These are phyloP conservation scores for Myotis findleyi DNA, from an alignment of 2,797 vertebrate species.

Conservation along the genomic window DNA sequence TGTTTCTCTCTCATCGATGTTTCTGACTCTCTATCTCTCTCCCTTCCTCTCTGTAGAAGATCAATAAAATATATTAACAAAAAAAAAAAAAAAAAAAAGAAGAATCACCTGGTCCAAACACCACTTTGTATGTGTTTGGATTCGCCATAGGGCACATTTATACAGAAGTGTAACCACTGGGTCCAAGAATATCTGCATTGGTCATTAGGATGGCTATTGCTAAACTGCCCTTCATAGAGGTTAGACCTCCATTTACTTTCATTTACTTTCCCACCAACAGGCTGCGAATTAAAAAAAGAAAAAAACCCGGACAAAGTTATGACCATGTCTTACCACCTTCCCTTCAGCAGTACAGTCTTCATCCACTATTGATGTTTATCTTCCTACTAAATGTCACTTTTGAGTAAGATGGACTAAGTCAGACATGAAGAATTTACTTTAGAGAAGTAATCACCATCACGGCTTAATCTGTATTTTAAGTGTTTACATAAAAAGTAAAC, in stretches of 20 bases:
- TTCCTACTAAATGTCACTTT: not conserved
- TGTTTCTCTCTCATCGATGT: no score
- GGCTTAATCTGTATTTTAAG: conserved; percentile 12
- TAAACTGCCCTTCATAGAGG: not conserved
- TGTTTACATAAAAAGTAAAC: conserved; percentile 1
- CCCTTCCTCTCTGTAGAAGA: no score
- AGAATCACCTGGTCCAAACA: not conserved
- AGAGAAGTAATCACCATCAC: not conserved
- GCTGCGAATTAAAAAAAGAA: not conserved
- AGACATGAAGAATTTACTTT: not conserved
- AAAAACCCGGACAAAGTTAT: not conserved
- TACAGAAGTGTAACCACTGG: not conserved
- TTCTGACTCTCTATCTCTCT: no score
- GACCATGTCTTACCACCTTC: not conserved
- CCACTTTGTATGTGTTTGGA: not conserved
- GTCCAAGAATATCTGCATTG: not conserved
- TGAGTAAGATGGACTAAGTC: not conserved
- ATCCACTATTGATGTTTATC: not conserved
- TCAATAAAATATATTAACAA: no score
- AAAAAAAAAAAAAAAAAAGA: no score
- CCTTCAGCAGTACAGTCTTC: not conserved
- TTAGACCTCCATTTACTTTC: not conserved
- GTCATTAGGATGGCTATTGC: not conserved
- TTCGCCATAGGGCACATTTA: not conserved
- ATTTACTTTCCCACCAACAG: not conserved